phyloP scores from a whole-genome alignment of 2,113 vertebrate species.

The Calyptommatus sinebrachiatus region DNA sequence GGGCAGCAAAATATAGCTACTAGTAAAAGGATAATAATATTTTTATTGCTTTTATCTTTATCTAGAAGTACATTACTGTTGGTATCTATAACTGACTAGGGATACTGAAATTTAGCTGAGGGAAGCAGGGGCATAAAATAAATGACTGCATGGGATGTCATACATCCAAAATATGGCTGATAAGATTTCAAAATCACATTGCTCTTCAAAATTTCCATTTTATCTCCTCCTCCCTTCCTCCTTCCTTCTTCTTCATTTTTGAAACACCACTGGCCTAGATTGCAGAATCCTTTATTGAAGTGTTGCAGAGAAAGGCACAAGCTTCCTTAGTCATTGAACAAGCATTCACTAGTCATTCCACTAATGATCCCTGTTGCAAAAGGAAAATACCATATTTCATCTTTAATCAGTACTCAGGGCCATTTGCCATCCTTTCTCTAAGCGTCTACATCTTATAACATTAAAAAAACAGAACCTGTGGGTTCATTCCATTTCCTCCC shows the following conservation, averaged over 20 bases:
- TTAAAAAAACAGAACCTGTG: neutral
- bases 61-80: no score
- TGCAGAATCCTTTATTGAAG: neutral
- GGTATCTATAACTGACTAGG: no score
- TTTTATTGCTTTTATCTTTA: no score
- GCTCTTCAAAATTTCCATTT: neutral
- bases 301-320: neutral
- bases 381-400: neutral
- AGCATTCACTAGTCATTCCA: neutral
- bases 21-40: no score
- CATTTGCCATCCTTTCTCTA: neutral
- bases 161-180: no score
- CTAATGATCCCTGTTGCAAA: neutral
- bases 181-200: neutral
- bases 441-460: neutral
- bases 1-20: no score
- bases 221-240: neutral
- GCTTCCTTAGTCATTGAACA: neutral
- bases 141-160: no score
- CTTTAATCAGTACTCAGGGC: neutral
- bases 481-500: no score
- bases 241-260: neutral
- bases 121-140: no score
- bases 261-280: neutral
- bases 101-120: no score